These are phyloP conservation scores for Diabrotica virgifera DNA, from an alignment of 1,140 invertebrate species.

Conservation along the genomic window DNA sequence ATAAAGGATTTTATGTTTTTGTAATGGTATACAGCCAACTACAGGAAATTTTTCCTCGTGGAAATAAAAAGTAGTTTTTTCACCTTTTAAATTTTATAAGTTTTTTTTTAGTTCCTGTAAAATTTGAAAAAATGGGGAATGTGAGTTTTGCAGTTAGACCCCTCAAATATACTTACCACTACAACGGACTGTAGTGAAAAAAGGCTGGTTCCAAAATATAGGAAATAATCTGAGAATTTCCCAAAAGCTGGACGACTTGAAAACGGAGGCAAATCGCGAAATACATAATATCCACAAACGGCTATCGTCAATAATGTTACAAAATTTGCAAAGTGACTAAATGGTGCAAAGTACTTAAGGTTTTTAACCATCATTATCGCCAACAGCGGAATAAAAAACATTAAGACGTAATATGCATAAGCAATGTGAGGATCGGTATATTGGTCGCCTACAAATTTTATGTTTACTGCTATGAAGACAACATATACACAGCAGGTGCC, in stretches of 20 bases:
- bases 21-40: too few relatives aligned
- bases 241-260: conserved; percentile 54
- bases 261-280: conserved; percentile 60
- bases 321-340: conserved; percentile 71
- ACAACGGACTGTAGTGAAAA: conserved; percentile 87
- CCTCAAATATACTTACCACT: conserved; percentile 63
- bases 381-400: conserved; percentile 64
- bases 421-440: conserved; percentile 47
- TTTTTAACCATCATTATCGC: conserved; percentile 68
- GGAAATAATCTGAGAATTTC: conserved; percentile 55
- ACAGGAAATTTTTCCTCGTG: too few relatives aligned
- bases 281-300: conserved; percentile 69
- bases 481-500: conserved; percentile 88
- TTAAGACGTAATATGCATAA: conserved; percentile 51
- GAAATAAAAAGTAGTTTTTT: too few relatives aligned
- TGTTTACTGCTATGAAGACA: conserved; percentile 76
- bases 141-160: too few relatives aligned
- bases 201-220: conserved; percentile 82
- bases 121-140: too few relatives aligned
- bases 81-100: too few relatives aligned
- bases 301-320: conserved; percentile 61
- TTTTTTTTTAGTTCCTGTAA: too few relatives aligned
- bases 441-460: conserved; percentile 57
- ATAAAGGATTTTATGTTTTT: too few relatives aligned
- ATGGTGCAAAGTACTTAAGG: conserved; percentile 70